Percentiles rank a stretch among this genome's conserved stretches.
Conservation (phyloP, 2,113 vertebrate genomes). For the Oreochromis niloticus region DNA sequence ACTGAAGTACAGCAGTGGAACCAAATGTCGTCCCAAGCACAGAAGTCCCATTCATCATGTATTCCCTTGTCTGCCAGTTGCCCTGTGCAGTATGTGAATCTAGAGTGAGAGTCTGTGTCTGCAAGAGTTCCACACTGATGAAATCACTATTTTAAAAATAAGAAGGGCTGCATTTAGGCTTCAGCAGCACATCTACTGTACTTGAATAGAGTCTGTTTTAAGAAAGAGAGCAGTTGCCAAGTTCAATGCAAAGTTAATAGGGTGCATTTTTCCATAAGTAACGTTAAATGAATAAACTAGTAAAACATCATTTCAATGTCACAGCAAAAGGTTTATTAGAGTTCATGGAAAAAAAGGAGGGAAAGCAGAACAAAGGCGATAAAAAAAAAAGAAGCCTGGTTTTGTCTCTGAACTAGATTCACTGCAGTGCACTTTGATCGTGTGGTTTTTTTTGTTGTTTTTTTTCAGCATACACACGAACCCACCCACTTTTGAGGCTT, state of each 20-base stretch:
- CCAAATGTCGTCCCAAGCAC: slow-evolving; percentile 43
- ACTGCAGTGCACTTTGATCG: slow-evolving; percentile 52
- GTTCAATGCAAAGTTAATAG: neutral
- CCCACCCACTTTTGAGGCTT: slow-evolving; percentile 45
- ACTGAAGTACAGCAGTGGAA: slow-evolving; percentile 38
- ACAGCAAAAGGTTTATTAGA: neutral
- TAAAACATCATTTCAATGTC: neutral
- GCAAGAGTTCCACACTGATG: slow-evolving; percentile 61
- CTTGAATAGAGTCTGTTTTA: neutral
- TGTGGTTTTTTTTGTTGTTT: slow-evolving; percentile 43
- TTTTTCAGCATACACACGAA: slow-evolving; percentile 24
- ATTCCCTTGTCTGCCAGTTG: slow-evolving; percentile 47
- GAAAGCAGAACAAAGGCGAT: slow-evolving; percentile 30
- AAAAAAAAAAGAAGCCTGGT: slow-evolving; percentile 8
- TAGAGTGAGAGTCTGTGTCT: slow-evolving; percentile 31
- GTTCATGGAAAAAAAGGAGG: slow-evolving; percentile 30
- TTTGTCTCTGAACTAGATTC: slow-evolving; percentile 49
- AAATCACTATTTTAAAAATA: slow-evolving; percentile 66
- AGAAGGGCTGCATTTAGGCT: slow-evolving; percentile 22
- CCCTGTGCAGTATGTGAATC: slow-evolving; percentile 35
- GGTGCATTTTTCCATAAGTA: neutral
- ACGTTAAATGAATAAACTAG: neutral
- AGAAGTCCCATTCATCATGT: slow-evolving; percentile 56
- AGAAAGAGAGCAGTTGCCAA: neutral
- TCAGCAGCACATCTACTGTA: slow-evolving; percentile 18